Conservation (phyloP, 2,797 vertebrate genomes). For the Anabas testudineus region DNA sequence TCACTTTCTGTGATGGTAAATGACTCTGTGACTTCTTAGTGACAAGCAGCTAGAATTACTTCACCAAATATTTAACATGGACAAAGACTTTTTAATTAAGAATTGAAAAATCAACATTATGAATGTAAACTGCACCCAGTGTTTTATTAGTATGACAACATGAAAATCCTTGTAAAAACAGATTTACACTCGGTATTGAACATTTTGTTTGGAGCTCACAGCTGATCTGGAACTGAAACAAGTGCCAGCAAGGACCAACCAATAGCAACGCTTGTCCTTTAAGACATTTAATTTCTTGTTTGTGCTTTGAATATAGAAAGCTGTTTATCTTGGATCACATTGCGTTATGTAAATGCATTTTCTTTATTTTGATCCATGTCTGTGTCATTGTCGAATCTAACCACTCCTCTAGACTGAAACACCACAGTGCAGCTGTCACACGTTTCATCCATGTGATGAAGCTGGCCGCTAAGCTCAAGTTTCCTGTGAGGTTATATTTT, state of each 20-base stretch:
- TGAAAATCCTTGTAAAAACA: conserved; percentile 13
- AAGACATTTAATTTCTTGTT: conserved; percentile 33
- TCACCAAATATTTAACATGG: not conserved
- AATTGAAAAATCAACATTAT: conserved; percentile 13
- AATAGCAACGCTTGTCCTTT: conserved; percentile 26
- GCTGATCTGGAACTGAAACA: conserved; percentile 27
- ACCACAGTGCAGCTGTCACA: conserved; percentile 1
- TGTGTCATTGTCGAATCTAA: conserved; percentile 15
- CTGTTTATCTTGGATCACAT: conserved; percentile 29
- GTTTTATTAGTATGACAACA: conserved; percentile 14
- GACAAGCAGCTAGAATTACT: conserved; percentile 23
- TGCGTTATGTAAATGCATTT: conserved; percentile 43
- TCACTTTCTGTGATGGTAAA: conserved; percentile 16
- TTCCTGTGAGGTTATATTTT: conserved; percentile 58
- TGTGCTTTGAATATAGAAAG: conserved; percentile 38
- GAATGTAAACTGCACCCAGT: conserved; percentile 1
- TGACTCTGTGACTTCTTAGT: conserved; percentile 19
- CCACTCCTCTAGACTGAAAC: conserved; percentile 9
- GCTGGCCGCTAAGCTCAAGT: conserved; percentile 42
- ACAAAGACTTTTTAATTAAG: conserved; percentile 3
- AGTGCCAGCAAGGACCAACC: conserved; percentile 42
- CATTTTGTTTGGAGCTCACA: conserved; percentile 13
- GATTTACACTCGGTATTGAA: conserved; percentile 20
- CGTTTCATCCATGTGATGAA: conserved; percentile 36
- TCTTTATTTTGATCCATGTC: conserved; percentile 42